These are phyloP conservation scores for Marisa cornuarietis DNA, from an alignment of 1,140 invertebrate species.

Conservation along the genomic window DNA sequence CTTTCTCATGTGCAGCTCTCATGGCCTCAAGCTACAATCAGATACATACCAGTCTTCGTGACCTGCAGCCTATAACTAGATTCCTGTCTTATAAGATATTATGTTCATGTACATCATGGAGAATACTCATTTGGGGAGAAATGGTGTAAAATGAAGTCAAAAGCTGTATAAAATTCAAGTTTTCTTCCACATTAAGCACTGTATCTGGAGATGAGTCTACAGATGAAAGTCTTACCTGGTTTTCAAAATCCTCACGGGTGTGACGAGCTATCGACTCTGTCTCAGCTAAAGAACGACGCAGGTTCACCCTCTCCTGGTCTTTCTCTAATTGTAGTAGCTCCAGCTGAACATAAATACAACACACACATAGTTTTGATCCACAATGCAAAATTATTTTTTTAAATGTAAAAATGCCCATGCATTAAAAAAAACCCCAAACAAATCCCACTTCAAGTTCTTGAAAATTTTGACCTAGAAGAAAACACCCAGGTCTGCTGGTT, in stretches of 20 bases:
- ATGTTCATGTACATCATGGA: too few relatives aligned
- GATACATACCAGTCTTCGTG: background rate
- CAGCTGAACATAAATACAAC: slow-evolving; percentile 36
- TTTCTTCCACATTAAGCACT: background rate
- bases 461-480: background rate
- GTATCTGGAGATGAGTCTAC: background rate
- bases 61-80: background rate
- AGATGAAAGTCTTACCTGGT: slow-evolving; percentile 37
- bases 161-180: background rate
- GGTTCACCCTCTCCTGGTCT: slow-evolving; percentile 56
- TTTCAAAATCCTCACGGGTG: slow-evolving; percentile 50
- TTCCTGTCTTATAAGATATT: too few relatives aligned
- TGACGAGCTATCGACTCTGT: slow-evolving; percentile 48
- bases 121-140: too few relatives aligned
- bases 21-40: slow-evolving; percentile 44
- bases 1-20: slow-evolving; percentile 53
- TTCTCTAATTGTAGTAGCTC: slow-evolving; percentile 54
- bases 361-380: background rate
- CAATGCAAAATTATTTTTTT: too few relatives aligned
- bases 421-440: background rate
- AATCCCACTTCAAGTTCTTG: background rate
- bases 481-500: too few relatives aligned
- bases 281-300: slow-evolving; percentile 56
- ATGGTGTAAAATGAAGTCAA: background rate
- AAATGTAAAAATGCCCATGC: background rate